These are phyloP conservation scores for Phyllostomus hastatus DNA, from an alignment of 2,113 vertebrate species.

Conservation along the genomic window DNA sequence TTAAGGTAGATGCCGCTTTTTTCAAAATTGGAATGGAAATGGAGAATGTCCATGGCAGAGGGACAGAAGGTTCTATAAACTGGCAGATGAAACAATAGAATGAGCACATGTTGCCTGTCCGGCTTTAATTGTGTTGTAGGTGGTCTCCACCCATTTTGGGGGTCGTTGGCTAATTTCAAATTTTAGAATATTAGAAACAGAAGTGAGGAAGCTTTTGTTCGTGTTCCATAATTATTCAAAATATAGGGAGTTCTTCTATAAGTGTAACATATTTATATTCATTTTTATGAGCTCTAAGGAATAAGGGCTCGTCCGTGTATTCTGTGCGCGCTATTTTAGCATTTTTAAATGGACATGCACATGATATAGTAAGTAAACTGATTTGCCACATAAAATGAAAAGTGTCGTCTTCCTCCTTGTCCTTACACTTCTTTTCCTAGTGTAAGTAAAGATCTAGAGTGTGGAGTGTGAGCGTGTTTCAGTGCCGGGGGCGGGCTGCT, in stretches of 20 bases:
- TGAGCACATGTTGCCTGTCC: rapidly evolving
- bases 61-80: neutral
- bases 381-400: constrained; percentile 60
- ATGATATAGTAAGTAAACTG: constrained; percentile 6
- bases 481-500: constrained; percentile 56
- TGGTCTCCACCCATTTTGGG: neutral
- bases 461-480: neutral
- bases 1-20: neutral
- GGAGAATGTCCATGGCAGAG: neutral
- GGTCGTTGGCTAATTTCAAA: constrained; percentile 2
- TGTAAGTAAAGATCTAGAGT: neutral
- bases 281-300: neutral
- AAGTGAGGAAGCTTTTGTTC: constrained; percentile 7
- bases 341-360: constrained; percentile 38
- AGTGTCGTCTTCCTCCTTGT: constrained; percentile 68
- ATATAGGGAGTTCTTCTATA: neutral
- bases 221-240: constrained; percentile 22
- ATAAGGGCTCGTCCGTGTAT: neutral
- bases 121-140: neutral
- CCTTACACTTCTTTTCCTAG: constrained; percentile 27
- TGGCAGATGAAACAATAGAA: neutral
- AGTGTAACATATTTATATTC: neutral
- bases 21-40: neutral
- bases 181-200: constrained; percentile 36
- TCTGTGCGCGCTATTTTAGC: neutral